Evolutionary conservation across 2,797 vertebrate genomes (phyloP).

Genomic region (Lutjanus campechanus): DNA sequence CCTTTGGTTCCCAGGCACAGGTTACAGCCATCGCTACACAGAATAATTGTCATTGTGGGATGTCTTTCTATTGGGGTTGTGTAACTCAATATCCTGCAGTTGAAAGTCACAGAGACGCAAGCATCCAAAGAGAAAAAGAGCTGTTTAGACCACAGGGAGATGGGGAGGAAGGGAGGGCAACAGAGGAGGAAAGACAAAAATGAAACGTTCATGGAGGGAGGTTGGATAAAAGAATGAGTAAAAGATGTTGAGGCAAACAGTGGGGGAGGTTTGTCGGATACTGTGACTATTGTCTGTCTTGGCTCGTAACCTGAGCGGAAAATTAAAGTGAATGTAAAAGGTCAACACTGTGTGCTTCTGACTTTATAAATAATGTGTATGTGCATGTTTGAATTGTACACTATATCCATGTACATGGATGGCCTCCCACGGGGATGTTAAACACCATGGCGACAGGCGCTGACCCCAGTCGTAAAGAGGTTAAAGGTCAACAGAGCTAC

Average conservation of each 20-base stretch:
- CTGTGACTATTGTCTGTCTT: conserved; percentile 45
- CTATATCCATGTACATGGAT: conserved; percentile 29
- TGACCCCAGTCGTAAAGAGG: conserved; percentile 79
- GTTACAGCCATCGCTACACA: conserved; percentile 41
- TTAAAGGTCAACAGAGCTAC: conserved; percentile 71
- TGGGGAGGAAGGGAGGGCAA: neutral
- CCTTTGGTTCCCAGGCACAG: conserved; percentile 59
- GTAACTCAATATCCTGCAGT: conserved; percentile 68
- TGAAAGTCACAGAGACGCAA: conserved; percentile 39
- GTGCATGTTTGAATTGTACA: conserved; percentile 57
- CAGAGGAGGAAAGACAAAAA: conserved; percentile 20
- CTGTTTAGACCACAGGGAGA: conserved; percentile 49
- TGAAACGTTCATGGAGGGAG: conserved; percentile 5
- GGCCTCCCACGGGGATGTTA: conserved; percentile 73
- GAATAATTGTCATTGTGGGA: conserved; percentile 67
- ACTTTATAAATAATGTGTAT: conserved; percentile 48
- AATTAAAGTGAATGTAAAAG: conserved; percentile 67
- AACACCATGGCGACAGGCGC: conserved; percentile 70
- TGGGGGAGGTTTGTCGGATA: conserved; percentile 27
- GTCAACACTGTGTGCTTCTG: conserved; percentile 44
- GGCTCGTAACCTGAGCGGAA: conserved; percentile 46
- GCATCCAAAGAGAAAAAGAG: conserved; percentile 49
- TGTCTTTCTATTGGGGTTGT: conserved; percentile 64
- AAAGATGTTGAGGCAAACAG: conserved; percentile 54
- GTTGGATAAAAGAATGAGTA: conserved; percentile 52